phyloP scores from a whole-genome alignment of 1,140 invertebrate genomes.

The Drosophila santomea region DNA sequence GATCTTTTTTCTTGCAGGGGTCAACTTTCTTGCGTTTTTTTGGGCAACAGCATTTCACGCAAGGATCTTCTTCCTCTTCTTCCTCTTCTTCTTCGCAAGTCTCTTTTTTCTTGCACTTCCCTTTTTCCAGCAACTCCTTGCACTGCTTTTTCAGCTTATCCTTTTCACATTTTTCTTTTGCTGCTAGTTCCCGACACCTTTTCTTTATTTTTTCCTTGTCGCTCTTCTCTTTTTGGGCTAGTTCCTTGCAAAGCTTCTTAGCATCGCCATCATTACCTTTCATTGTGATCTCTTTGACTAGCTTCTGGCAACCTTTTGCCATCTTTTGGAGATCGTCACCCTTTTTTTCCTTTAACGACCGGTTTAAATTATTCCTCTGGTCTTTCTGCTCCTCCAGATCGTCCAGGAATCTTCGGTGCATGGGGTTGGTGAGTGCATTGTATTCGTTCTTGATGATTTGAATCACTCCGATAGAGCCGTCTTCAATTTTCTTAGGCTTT shows the following conservation, averaged over 20 bases:
- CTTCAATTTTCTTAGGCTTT: not conserved
- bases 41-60: not conserved
- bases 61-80: slow-evolving; percentile 1
- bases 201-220: slow-evolving; percentile 5
- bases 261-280: not conserved
- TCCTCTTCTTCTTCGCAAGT: not conserved
- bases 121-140: not conserved
- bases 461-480: slow-evolving; percentile 1
- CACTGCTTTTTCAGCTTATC: slow-evolving; percentile 8
- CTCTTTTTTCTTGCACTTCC: slow-evolving; percentile 1
- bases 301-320: not conserved
- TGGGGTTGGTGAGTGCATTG: not conserved
- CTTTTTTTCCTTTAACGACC: slow-evolving; percentile 1
- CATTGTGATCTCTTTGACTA: not conserved
- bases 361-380: not conserved
- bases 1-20: slow-evolving; percentile 2
- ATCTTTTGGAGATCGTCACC: not conserved
- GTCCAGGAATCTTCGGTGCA: not conserved
- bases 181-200: not conserved
- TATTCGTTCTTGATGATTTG: not conserved
- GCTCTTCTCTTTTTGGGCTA: slow-evolving; percentile 8
- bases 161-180: slow-evolving; percentile 4
- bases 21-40: not conserved
- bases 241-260: slow-evolving; percentile 9
- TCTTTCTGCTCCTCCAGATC: slow-evolving; percentile 2